Base-by-base conservation (phyloP, 2,113 vertebrate genomes). In the Mellivora capensis region DNA sequence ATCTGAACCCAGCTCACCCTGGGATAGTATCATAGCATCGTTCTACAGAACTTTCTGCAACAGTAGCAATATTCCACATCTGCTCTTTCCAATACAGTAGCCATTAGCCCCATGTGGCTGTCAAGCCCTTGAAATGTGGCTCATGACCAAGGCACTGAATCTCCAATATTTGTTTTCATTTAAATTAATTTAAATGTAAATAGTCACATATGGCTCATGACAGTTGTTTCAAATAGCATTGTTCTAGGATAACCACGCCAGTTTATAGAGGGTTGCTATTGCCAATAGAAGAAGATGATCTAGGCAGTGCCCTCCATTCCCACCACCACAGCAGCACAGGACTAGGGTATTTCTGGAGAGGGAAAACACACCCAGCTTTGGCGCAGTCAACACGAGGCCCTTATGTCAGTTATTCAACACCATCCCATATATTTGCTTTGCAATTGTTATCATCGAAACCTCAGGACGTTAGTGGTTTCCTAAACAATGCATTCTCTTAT, bases 391-490 rank as follows among this genome's bases (percentile, higher is more conserved):
- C 57, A 82, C 61, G 14, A 91, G 64, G 39, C 13, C 34, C 29
- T 29, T 80, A 10, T 3, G 25, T 76, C 37, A 27, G 83, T 67
- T 91, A 89, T 21, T 87, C 59, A 61, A 74, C 52, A 71, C 25
- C 69, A 64, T 62, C 86, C 71, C 69, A 25, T 39, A 42, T 85
- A 54, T 94, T 95, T 93, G 77, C 77, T 34, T 44, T 94, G 52
- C 23, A 57, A 85, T 97, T 96, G 74, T 82, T 90, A 79, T 52
- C 62, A 47, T 17, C 95, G 96, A 96, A 97, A 93, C 93, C 96
- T 84, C 77, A 31, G 96, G 79, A 90, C 81, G 31, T 79, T 44
- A 62, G 79, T 92, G 64, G 94, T 96, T 98, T 98, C 96, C 93
- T 62, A 93, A 96, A 97, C 95, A 97, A 93, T 88, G 25, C 8